Conservation (phyloP, 2,113 vertebrate species). For the Bungarus multicinctus region DNA sequence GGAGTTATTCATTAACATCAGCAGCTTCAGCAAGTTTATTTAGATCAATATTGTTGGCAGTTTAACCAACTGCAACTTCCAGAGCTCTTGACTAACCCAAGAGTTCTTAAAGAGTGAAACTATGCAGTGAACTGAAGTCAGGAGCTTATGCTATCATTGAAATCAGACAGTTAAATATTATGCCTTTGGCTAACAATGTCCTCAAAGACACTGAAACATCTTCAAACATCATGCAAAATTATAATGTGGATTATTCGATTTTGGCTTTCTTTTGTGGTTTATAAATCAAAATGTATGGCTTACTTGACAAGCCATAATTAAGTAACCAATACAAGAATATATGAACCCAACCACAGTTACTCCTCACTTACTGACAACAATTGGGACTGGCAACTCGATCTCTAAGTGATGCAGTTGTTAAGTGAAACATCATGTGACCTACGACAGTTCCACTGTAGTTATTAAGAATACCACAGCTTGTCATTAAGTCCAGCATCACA, state of each 20-base stretch:
- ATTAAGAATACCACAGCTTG: not conserved
- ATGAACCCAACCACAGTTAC: not conserved
- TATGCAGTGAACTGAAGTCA: not conserved
- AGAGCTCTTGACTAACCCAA: not conserved
- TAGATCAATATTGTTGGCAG: not conserved
- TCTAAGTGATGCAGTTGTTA: not conserved
- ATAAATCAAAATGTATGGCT: not conserved
- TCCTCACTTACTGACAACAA: not conserved
- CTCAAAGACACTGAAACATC: not conserved
- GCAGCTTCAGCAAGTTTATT: not conserved
- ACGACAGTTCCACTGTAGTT: not conserved
- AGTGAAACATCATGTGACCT: not conserved
- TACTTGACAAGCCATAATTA: not conserved
- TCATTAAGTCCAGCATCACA: not conserved
- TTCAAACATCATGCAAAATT: not conserved
- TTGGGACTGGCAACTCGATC: not conserved
- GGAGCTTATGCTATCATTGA: not conserved
- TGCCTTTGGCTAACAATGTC: not conserved
- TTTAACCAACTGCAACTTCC: not conserved
- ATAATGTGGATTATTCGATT: not conserved
- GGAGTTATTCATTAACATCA: not conserved
- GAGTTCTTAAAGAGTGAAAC: not conserved
- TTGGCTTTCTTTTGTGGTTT: not conserved
- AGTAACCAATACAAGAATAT: not conserved
- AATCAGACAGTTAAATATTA: not conserved